Evolutionary conservation across 1,140 invertebrate genomes (phyloP).

Genomic region (Schlechtendalia chinensis): DNA sequence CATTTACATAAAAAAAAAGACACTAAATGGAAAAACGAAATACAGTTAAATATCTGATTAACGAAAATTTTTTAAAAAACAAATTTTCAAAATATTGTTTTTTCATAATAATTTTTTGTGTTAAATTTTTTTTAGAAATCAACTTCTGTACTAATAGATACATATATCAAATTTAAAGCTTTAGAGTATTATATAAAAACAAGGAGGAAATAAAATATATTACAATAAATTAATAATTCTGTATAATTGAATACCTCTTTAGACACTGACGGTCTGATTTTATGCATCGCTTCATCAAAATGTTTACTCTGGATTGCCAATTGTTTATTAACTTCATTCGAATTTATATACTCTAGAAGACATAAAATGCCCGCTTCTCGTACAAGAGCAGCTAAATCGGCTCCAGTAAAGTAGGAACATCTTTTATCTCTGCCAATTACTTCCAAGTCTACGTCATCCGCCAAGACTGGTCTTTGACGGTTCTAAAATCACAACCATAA

Average conservation of each 20-base stretch:
- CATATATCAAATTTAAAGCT: too few species aligned
- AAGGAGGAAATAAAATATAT: too few species aligned
- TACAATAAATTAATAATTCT: too few species aligned
- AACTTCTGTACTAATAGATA: too few species aligned
- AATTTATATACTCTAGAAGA: slow-evolving; percentile 61
- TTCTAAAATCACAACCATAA: slow-evolving; percentile 59
- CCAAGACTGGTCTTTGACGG: slow-evolving; percentile 73
- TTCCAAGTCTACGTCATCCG: slow-evolving; percentile 74
- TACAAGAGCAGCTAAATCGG: slow-evolving; percentile 85
- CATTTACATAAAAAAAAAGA: too few species aligned
- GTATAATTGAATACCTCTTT: slow-evolving; percentile 50
- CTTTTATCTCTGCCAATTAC: slow-evolving; percentile 64
- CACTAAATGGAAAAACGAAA: too few species aligned
- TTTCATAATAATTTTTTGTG: too few species aligned
- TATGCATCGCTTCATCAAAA: slow-evolving; percentile 66
- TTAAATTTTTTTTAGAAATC: too few species aligned
- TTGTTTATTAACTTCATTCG: slow-evolving; percentile 55
- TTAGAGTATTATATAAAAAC: too few species aligned
- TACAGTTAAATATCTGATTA: too few species aligned
- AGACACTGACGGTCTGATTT: slow-evolving; percentile 78
- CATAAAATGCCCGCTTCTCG: slow-evolving; percentile 78
- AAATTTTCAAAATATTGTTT: too few species aligned
- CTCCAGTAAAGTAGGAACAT: slow-evolving; percentile 83
- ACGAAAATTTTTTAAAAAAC: too few species aligned
- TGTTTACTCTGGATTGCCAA: slow-evolving; percentile 59